Evolutionary conservation across 2,888 invertebrate genomes (phyloP).

Genomic region (Adineta ricciae): DNA sequence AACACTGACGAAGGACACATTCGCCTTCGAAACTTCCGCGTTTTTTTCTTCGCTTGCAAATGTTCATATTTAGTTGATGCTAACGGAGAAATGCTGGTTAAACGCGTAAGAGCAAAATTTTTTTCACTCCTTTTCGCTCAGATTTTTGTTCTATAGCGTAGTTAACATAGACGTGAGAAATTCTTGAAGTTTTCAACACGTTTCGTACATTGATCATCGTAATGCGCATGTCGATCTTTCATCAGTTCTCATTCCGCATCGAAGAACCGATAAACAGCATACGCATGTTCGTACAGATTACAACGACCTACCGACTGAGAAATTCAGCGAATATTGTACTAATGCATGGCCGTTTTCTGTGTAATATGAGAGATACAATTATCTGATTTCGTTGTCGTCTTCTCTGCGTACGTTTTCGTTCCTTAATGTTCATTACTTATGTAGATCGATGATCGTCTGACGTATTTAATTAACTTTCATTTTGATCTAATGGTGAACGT

Average conservation of each 20-base stretch:
- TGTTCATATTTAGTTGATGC: background rate
- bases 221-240: too few species aligned
- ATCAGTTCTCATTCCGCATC: too few species aligned
- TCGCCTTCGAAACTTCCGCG: background rate
- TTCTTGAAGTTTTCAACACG: background rate
- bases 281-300: too few species aligned
- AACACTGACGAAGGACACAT: background rate
- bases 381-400: too few species aligned
- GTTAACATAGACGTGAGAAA: background rate
- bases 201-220: too few species aligned
- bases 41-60: background rate
- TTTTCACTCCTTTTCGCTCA: background rate
- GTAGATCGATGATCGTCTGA: background rate
- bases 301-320: too few species aligned
- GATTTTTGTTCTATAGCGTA: background rate
- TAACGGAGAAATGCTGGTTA: background rate
- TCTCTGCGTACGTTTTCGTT: too few species aligned
- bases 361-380: too few species aligned
- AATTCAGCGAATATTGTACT: too few species aligned
- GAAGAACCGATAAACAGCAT: too few species aligned
- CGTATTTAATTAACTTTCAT: background rate
- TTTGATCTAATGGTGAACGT: background rate
- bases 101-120: background rate
- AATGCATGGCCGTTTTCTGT: too few species aligned
- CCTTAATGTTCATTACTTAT: background rate